These are phyloP conservation scores for Venturia canescens DNA, from an alignment of 1,140 invertebrate genomes.

Conservation along the genomic window DNA sequence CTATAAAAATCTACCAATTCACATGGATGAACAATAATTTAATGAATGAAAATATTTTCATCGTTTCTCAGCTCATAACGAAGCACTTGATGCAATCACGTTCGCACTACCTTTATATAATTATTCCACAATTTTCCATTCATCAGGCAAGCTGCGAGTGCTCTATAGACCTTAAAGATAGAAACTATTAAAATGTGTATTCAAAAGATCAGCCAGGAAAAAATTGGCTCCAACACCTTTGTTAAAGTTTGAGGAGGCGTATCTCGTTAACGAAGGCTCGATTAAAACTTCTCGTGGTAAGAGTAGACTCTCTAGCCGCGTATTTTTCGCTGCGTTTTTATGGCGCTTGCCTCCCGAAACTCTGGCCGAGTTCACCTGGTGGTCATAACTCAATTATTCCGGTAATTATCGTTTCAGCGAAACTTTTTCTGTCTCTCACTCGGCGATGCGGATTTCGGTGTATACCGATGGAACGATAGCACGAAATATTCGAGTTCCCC, in stretches of 20 bases:
- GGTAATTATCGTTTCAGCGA: conserved; percentile 38
- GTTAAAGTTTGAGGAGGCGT: conserved; percentile 29
- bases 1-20: too few relatives aligned
- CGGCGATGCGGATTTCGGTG: neutral
- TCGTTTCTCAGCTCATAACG: too few relatives aligned
- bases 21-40: too few relatives aligned
- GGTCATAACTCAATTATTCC: conserved; percentile 44
- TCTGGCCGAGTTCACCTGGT: conserved; percentile 14
- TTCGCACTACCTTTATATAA: neutral
- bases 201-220: neutral
- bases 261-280: conserved; percentile 39
- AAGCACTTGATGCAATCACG: too few relatives aligned
- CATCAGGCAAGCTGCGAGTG: neutral
- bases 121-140: neutral
- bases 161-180: neutral
- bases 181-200: neutral
- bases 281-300: conserved; percentile 33
- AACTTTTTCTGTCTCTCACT: conserved; percentile 31
- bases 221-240: conserved; percentile 25
- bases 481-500: neutral
- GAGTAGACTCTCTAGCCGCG: neutral
- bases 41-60: too few relatives aligned
- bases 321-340: conserved; percentile 3
- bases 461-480: neutral
- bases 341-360: neutral